These are phyloP conservation scores for Parazoanthus swiftii DNA, from an alignment of 92 coral and sea anemone species.

Conservation along the genomic window DNA sequence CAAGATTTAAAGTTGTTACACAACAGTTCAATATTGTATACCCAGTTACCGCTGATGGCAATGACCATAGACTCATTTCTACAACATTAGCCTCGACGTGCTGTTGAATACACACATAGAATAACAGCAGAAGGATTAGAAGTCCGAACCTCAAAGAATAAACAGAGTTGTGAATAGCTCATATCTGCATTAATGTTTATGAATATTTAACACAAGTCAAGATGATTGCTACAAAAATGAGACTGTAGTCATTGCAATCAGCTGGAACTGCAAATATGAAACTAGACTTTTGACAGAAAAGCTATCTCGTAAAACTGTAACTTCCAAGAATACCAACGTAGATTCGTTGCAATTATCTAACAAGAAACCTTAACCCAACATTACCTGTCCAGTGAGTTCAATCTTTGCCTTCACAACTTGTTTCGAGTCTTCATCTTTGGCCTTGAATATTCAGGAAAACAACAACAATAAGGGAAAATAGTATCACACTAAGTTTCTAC, in stretches of 20 bases:
- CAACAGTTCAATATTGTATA: background rate
- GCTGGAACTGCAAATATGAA: too few relatives aligned
- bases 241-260: too few relatives aligned
- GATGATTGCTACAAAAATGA: too few relatives aligned
- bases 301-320: background rate
- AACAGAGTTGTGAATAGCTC: too few relatives aligned
- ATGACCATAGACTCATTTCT: too few relatives aligned
- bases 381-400: constrained; percentile 76
- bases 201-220: background rate
- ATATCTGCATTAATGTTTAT: too few relatives aligned
- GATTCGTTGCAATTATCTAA: background rate
- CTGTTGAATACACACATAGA: too few relatives aligned
- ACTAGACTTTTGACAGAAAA: background rate
- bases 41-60: background rate
- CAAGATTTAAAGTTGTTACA: background rate
- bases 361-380: background rate
- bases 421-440: constrained; percentile 67
- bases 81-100: too few relatives aligned
- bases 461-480: background rate
- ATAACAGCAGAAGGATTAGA: too few relatives aligned
- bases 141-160: too few relatives aligned
- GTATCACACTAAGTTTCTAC: background rate
- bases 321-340: background rate
- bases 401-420: constrained; percentile 63
- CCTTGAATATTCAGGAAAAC: constrained; percentile 33